These are phyloP conservation scores for Megamerina dolium DNA, from an alignment of 2,888 invertebrate genomes.

Conservation along the genomic window DNA sequence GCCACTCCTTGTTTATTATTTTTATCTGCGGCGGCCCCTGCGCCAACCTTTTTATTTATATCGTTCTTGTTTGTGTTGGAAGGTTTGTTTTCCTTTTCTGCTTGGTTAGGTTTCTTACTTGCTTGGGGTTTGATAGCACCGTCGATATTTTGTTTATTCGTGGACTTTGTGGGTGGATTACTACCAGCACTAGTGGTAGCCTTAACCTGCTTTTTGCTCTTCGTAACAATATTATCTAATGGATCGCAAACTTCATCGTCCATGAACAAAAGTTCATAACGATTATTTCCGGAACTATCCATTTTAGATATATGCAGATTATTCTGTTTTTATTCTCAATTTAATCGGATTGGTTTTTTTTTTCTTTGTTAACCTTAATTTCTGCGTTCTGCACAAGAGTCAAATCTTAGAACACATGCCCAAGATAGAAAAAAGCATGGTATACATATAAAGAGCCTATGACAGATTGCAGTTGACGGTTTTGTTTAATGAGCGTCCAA, in stretches of 20 bases:
- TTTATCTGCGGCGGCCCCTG: conserved; percentile 22
- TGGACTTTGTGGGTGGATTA: conserved; percentile 15
- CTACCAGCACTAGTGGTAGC: conserved; percentile 19
- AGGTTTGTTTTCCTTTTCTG: conserved; percentile 49
- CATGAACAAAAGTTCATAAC: conserved; percentile 50
- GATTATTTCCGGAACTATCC: conserved; percentile 49
- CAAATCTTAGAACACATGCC: conserved; percentile 29
- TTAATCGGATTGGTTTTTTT: conserved; percentile 19
- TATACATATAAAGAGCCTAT: conserved; percentile 40
- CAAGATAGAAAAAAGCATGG: conserved; percentile 30
- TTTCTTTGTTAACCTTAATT: conserved; percentile 39
- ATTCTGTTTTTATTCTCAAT: conserved; percentile 16
- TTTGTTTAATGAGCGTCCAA: conserved; percentile 13
- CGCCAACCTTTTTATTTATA: conserved; percentile 31
- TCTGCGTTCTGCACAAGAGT: conserved; percentile 32
- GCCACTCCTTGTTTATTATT: conserved; percentile 27
- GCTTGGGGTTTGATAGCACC: conserved; percentile 20
- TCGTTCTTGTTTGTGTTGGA: conserved; percentile 45
- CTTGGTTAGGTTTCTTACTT: conserved; percentile 36
- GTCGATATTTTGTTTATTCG: conserved; percentile 25
- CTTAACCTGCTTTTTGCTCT: conserved; percentile 43
- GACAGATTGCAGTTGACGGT: conserved; percentile 13
- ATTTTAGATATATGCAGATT: conserved; percentile 29
- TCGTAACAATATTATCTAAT: conserved; percentile 48
- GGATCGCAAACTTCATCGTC: conserved; percentile 49